A percentile compares a stretch with the other conserved stretches of the same genome.
phyloP scores from a whole-genome alignment of 2,113 vertebrate species.

The Pimephales promelas region DNA sequence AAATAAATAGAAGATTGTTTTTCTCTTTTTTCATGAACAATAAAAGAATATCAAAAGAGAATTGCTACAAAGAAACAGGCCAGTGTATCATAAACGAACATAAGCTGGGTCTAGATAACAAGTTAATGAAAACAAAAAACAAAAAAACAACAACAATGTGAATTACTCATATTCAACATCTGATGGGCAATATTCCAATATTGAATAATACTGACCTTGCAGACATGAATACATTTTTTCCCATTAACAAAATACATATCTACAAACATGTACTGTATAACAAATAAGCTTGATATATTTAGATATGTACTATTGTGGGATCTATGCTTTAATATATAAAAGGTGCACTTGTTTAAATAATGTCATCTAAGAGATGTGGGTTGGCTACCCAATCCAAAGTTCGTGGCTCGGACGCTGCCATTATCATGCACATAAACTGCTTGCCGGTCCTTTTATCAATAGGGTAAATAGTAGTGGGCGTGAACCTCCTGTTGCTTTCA shows the following conservation, averaged over 20 bases:
- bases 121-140: not conserved
- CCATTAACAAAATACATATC: slow-evolving; percentile 75
- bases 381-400: slow-evolving; percentile 97
- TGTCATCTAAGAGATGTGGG: slow-evolving; percentile 95
- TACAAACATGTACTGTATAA: slow-evolving; percentile 74
- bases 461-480: slow-evolving; percentile 96
- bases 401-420: slow-evolving; percentile 96
- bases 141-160: not conserved
- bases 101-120: not conserved
- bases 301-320: slow-evolving; percentile 69
- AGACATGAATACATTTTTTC: slow-evolving; percentile 63
- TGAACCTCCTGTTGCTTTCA: slow-evolving; percentile 93
- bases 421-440: slow-evolving; percentile 99
- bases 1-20: slow-evolving; percentile 39
- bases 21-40: slow-evolving; percentile 24
- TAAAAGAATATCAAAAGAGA: slow-evolving; percentile 22
- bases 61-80: slow-evolving; percentile 28
- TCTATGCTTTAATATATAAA: slow-evolving; percentile 69
- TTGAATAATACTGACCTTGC: slow-evolving; percentile 70
- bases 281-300: slow-evolving; percentile 65
- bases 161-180: slow-evolving; percentile 57
- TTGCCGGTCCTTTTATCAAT: slow-evolving; percentile 96
- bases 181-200: slow-evolving; percentile 68
- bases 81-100: not conserved
- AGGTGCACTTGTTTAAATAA: slow-evolving; percentile 83